Conservation (phyloP, 2,797 vertebrate species). For the Heteromormyrus szaboi region DNA sequence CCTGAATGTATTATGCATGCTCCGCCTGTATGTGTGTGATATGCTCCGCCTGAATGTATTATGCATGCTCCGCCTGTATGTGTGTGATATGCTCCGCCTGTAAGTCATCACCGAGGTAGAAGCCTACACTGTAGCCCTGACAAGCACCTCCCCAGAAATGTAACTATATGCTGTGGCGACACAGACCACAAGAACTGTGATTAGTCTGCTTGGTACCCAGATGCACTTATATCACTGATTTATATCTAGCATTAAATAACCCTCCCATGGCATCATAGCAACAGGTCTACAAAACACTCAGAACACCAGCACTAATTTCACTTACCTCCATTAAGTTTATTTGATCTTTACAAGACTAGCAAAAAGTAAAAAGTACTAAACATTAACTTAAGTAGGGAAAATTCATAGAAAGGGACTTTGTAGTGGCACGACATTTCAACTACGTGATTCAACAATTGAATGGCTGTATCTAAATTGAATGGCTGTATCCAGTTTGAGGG, state of each 20-base stretch:
- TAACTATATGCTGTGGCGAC: background rate
- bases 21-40: too few species aligned
- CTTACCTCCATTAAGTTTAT: background rate
- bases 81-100: too few species aligned
- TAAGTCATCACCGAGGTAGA: background rate
- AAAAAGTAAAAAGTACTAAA: too few species aligned
- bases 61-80: too few species aligned
- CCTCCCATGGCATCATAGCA: background rate
- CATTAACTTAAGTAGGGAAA: too few species aligned
- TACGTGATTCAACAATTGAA: too few species aligned
- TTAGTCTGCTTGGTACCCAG: background rate
- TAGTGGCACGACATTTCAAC: too few species aligned
- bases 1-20: too few species aligned
- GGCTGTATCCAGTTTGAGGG: too few species aligned
- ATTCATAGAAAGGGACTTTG: too few species aligned
- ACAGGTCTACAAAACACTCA: background rate
- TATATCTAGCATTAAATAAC: background rate
- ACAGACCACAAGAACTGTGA: background rate
- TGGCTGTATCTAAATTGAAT: too few species aligned
- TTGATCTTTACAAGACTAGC: background rate
- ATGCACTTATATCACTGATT: background rate
- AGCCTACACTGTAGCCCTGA: background rate
- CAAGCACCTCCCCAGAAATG: background rate
- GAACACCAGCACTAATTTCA: background rate
- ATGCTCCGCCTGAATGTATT: too few species aligned